Evolutionary conservation across 2,888 invertebrate genomes (phyloP).

Genomic region (Scaptomyza polygonia): DNA sequence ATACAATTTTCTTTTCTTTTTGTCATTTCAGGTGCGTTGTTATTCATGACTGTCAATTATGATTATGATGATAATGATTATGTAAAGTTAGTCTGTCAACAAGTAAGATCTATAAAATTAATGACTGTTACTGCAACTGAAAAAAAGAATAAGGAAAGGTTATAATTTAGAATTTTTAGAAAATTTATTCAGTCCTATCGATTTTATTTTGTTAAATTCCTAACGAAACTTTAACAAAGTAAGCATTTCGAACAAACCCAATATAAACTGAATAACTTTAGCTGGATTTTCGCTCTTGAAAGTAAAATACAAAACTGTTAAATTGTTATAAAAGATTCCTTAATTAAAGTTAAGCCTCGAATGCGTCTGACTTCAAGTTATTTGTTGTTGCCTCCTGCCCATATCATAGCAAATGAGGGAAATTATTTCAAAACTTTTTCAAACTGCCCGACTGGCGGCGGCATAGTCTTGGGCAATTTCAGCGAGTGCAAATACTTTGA

Average conservation of each 20-base stretch:
- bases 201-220: not conserved
- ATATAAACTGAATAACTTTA: slow-evolving; percentile 21
- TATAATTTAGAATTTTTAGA: not conserved
- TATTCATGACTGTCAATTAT: slow-evolving; percentile 31
- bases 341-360: slow-evolving; percentile 64
- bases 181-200: not conserved
- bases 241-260: not conserved
- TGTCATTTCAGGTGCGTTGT: slow-evolving; percentile 74
- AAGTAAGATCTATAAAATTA: slow-evolving; percentile 12
- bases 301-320: slow-evolving; percentile 42
- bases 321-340: slow-evolving; percentile 61
- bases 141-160: too few relatives aligned
- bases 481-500: slow-evolving; percentile 71
- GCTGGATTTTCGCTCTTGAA: slow-evolving; percentile 23
- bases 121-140: not conserved
- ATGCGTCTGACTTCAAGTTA: slow-evolving; percentile 56
- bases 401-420: slow-evolving; percentile 60
- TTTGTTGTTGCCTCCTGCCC: slow-evolving; percentile 33
- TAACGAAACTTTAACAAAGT: not conserved
- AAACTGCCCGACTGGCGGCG: slow-evolving; percentile 43
- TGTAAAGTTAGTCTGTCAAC: not conserved
- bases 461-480: slow-evolving; percentile 56
- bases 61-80: not conserved
- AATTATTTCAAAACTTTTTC: slow-evolving; percentile 72
- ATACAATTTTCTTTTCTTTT: slow-evolving; percentile 29